Base-by-base conservation (phyloP, 2,797 vertebrate genomes). In the Neopelma chrysocephalum region DNA sequence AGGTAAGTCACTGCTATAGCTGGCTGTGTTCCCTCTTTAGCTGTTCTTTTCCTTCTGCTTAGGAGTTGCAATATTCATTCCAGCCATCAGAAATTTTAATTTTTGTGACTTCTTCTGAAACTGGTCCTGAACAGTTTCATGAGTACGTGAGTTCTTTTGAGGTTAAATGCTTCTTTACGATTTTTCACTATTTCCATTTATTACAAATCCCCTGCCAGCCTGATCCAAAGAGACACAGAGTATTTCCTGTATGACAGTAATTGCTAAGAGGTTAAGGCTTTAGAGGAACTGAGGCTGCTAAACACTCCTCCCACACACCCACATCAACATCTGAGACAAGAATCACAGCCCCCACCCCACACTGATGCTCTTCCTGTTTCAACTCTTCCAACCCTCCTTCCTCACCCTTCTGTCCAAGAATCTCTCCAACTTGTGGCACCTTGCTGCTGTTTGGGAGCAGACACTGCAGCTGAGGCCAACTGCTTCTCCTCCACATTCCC, bases 1-100 rank as follows among this genome's bases (percentile, higher is more conserved):
- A 85, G 12, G 98, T 98, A 90, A 93, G 95, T 92, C 3, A 10
- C 25, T 75, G 32, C 34, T 81, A 1, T 15, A 76, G 36, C 31
- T 92, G 56, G 18, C 32, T 86, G 1, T 68, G 34, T 32, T 93
- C 36, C 17, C 22, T 72, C 32, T 36, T 76, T 43, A 47, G 18
- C 15, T 83, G 5, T 57, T 81, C 82, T 65, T 38, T 77, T 62
- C 26, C 43, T 80, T 77, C 40, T 21, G 6, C 40, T 87, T 73
- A 54, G 34, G 14, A 64, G 23, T 11, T 85, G 14, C 38, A 31
- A 47, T 54, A 34, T 48, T 94, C 40, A 50, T 88, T 93, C 26
- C 47, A 87, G 43, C 27, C 66, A 80, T 22, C 19, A 68, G 23
- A 70, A 85, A 10, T 54, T 65, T 14, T 61, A 12, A 43, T 54